Conservation (phyloP, 2,113 vertebrate genomes). For the Bolborhynchus lineola region DNA sequence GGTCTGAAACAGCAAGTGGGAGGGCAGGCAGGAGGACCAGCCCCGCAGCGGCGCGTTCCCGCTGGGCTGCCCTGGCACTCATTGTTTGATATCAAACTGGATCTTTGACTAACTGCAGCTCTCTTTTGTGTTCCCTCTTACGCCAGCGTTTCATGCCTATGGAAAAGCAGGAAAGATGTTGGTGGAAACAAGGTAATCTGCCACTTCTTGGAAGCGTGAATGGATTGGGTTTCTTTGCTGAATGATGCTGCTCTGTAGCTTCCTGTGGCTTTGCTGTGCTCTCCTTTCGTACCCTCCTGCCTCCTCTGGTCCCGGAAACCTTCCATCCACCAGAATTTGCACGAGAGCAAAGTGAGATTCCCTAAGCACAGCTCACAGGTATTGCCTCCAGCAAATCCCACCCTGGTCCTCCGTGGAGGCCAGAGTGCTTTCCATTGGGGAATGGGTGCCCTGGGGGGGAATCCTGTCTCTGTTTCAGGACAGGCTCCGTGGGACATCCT, state of each 20-base stretch:
- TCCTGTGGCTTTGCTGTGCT: background rate
- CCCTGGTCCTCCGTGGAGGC: background rate
- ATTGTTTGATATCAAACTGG: background rate
- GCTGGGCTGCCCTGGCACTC: background rate
- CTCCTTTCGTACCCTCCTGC: background rate
- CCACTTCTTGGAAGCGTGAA: background rate
- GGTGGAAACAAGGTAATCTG: slow-evolving; percentile 90
- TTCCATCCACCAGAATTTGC: background rate
- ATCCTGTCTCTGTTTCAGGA: background rate
- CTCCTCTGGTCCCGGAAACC: background rate
- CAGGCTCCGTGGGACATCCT: background rate
- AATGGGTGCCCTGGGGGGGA: background rate
- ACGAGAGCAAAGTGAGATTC: background rate
- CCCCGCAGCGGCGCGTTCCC: background rate
- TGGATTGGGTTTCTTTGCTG: background rate
- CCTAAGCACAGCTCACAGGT: background rate
- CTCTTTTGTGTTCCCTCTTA: background rate
- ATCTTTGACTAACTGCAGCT: background rate
- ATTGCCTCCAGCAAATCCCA: background rate
- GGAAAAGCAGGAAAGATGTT: slow-evolving; percentile 92
- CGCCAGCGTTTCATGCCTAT: slow-evolving; percentile 90
- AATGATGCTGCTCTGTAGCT: background rate
- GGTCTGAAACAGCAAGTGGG: background rate
- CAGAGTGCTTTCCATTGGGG: background rate
- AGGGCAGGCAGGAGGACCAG: background rate